phyloP scores from a whole-genome alignment of 2,888 invertebrate species.

The Eretmocerus hayati region DNA sequence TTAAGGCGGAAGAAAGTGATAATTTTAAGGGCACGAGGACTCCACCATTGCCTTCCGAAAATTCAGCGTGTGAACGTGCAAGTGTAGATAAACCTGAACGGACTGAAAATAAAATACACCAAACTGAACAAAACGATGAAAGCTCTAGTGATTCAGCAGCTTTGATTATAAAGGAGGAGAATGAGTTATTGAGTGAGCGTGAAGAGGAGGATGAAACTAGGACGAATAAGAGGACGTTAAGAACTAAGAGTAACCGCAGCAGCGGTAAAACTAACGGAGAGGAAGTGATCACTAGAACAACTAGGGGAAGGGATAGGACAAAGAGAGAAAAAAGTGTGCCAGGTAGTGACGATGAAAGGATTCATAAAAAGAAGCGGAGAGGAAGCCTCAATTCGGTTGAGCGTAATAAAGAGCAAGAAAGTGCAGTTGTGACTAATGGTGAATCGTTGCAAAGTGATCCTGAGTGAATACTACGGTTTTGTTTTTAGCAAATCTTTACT shows the following conservation, averaged over 20 bases:
- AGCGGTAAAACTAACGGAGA: slow-evolving; percentile 42
- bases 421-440: slow-evolving; percentile 64
- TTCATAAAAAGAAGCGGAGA: slow-evolving; percentile 62
- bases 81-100: slow-evolving; percentile 34
- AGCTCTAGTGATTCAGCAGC: slow-evolving; percentile 47
- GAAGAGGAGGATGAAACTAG: slow-evolving; percentile 36
- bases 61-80: slow-evolving; percentile 30
- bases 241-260: slow-evolving; percentile 36
- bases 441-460: slow-evolving; percentile 49
- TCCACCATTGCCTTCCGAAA: slow-evolving; percentile 35
- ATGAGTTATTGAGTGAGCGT: slow-evolving; percentile 44
- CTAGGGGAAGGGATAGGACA: slow-evolving; percentile 42
- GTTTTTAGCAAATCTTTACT: slow-evolving; percentile 10
- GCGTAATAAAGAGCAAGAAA: slow-evolving; percentile 65
- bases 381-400: slow-evolving; percentile 67
- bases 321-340: slow-evolving; percentile 50
- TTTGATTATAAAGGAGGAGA: slow-evolving; percentile 45
- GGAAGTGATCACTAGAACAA: slow-evolving; percentile 38
- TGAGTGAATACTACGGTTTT: slow-evolving; percentile 29
- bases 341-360: slow-evolving; percentile 49
- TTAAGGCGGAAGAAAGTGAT: slow-evolving; percentile 34
- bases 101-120: slow-evolving; percentile 27
- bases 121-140: slow-evolving; percentile 41
- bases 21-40: slow-evolving; percentile 40
- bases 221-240: slow-evolving; percentile 26